These are phyloP conservation scores for Panthera uncia DNA, from an alignment of 2,113 vertebrate genomes.

Conservation along the genomic window DNA sequence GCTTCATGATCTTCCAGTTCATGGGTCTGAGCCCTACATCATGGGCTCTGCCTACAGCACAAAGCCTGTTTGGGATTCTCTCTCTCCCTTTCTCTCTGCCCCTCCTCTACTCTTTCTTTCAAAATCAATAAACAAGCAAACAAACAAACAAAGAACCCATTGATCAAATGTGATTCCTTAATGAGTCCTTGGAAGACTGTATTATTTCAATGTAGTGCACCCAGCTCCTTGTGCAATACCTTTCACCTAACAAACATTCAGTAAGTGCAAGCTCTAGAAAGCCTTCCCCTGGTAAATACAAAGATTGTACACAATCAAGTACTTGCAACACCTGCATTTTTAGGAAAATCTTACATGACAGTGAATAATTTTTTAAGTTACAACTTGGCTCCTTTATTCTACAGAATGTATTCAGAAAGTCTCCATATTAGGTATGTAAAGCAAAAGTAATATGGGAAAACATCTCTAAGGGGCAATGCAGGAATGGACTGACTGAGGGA, in stretches of 20 bases:
- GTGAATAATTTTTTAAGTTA: not conserved
- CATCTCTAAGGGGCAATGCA: not conserved
- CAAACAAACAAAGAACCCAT: not conserved
- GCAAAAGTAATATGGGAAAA: not conserved
- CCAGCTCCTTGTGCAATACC: not conserved
- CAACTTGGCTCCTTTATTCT: not conserved
- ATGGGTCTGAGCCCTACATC: too few relatives aligned
- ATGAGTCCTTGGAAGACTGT: not conserved
- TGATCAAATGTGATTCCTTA: not conserved
- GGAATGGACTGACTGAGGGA: not conserved
- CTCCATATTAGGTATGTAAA: not conserved
- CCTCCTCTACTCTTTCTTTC: too few relatives aligned
- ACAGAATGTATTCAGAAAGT: not conserved
- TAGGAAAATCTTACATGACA: not conserved
- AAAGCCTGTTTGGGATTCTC: too few relatives aligned
- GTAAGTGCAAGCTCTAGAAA: not conserved
- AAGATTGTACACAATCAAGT: not conserved
- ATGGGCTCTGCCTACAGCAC: too few relatives aligned
- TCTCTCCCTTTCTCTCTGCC: too few relatives aligned
- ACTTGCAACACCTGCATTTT: not conserved
- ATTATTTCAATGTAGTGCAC: not conserved
- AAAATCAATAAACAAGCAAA: too few relatives aligned
- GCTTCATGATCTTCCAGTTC: too few relatives aligned
- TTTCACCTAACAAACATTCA: not conserved
- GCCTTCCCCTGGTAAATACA: not conserved